Conservation (phyloP, 2,797 vertebrate species). For the Ceyx erithaca region DNA sequence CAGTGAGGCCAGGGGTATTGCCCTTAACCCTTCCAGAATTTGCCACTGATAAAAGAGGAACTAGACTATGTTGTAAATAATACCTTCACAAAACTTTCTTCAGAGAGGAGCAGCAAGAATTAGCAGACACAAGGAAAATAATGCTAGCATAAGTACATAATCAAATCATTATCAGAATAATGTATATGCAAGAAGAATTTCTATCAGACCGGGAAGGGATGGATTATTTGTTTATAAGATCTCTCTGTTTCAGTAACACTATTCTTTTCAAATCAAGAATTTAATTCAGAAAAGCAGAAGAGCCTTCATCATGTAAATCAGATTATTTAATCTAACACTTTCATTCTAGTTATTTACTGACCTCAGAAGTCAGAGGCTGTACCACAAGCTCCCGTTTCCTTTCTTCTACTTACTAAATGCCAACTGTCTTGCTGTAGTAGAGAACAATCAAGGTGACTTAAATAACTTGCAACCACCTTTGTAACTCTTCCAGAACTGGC, state of each 20-base stretch:
- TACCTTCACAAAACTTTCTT: rapidly evolving
- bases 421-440: rapidly evolving
- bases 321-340: not conserved
- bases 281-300: not conserved
- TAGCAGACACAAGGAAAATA: not conserved
- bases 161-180: not conserved
- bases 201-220: not conserved
- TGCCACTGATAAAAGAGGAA: not conserved
- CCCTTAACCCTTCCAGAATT: not conserved
- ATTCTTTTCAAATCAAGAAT: not conserved
- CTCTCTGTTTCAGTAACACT: not conserved
- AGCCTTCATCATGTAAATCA: not conserved
- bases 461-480: not conserved
- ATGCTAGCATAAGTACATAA: not conserved
- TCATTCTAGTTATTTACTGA: not conserved
- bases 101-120: not conserved
- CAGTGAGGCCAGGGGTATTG: not conserved
- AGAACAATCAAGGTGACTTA: not conserved
- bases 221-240: not conserved
- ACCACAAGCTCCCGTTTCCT: not conserved
- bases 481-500: not conserved
- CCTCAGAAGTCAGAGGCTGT: not conserved
- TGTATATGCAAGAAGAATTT: not conserved
- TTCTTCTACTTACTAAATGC: not conserved
- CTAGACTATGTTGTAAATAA: not conserved